These are phyloP conservation scores for Phainopepla nitens DNA, from an alignment of 2,113 vertebrate genomes.

Conservation along the genomic window DNA sequence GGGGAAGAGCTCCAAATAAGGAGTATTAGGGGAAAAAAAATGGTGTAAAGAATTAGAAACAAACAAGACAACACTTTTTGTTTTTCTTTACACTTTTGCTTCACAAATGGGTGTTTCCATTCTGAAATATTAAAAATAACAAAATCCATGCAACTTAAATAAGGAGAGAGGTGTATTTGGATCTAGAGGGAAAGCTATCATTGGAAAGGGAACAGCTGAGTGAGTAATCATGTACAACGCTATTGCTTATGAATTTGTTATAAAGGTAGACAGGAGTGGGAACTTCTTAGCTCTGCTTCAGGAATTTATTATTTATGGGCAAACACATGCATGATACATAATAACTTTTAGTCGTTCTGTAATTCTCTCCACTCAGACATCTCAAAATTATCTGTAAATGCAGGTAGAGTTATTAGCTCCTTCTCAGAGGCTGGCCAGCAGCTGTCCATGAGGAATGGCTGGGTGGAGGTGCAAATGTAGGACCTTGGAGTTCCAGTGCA, in stretches of 20 bases:
- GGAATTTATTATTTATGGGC: constrained; percentile 56
- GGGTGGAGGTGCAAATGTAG: neutral
- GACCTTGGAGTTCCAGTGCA: neutral
- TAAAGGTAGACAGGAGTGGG: neutral
- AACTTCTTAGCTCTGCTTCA: constrained; percentile 20
- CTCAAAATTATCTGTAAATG: constrained; percentile 31
- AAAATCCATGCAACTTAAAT: neutral
- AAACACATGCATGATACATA: constrained; percentile 46
- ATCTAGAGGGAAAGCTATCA: neutral
- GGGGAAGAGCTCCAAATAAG: neutral
- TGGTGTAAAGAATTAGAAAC: neutral
- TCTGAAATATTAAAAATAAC: neutral
- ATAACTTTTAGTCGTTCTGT: constrained; percentile 23
- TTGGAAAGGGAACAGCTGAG: neutral
- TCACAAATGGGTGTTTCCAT: neutral
- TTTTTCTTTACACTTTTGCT: neutral
- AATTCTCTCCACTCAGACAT: constrained; percentile 4
- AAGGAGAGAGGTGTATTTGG: neutral
- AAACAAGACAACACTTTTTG: neutral
- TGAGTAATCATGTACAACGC: neutral
- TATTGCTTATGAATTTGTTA: constrained; percentile 59
- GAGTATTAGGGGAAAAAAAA: neutral
- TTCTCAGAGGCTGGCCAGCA: neutral
- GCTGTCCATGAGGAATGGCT: neutral
- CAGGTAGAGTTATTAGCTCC: neutral